These are phyloP conservation scores for Teleogryllus occipitalis DNA, from an alignment of 1,140 invertebrate genomes.

Conservation along the genomic window DNA sequence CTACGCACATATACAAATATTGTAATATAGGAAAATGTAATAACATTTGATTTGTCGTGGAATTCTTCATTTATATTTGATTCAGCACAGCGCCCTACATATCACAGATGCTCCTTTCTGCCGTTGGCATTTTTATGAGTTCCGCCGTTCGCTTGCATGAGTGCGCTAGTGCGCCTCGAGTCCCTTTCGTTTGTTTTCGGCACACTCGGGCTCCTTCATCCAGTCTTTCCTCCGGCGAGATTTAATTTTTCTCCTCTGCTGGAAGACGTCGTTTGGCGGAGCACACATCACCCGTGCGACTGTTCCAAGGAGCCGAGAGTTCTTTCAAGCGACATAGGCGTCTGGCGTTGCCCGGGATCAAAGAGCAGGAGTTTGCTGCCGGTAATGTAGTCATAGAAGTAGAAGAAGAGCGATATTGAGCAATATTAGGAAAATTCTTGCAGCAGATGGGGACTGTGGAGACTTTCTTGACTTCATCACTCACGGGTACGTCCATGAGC, in stretches of 20 bases:
- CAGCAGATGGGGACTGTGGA: no score
- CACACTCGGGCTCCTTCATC: not conserved
- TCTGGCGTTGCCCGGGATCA: no score
- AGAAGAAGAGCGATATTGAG: no score
- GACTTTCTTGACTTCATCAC: no score
- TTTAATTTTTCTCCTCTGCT: not conserved
- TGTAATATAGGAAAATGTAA: not conserved
- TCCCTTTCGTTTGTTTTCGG: not conserved
- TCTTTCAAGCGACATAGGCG: no score
- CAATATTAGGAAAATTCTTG: no score
- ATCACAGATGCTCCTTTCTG: not conserved
- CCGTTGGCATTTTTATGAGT: not conserved
- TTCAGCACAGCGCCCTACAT: not conserved
- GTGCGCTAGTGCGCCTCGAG: not conserved
- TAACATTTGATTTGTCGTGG: not conserved
- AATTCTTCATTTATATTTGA: not conserved
- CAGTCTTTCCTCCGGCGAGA: not conserved
- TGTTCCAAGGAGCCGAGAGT: no score
- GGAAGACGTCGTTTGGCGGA: not conserved
- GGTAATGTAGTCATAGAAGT: no score
- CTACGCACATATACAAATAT: no score
- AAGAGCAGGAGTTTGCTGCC: no score
- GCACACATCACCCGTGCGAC: no score
- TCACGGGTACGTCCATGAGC: no score
- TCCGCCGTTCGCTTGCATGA: not conserved